A percentile compares a stretch with the other conserved stretches of the same genome.
These are phyloP conservation scores for Apostichopus leukothele DNA, from an alignment of 53 echinoderm and acorn worm genomes.

Conservation along the genomic window DNA sequence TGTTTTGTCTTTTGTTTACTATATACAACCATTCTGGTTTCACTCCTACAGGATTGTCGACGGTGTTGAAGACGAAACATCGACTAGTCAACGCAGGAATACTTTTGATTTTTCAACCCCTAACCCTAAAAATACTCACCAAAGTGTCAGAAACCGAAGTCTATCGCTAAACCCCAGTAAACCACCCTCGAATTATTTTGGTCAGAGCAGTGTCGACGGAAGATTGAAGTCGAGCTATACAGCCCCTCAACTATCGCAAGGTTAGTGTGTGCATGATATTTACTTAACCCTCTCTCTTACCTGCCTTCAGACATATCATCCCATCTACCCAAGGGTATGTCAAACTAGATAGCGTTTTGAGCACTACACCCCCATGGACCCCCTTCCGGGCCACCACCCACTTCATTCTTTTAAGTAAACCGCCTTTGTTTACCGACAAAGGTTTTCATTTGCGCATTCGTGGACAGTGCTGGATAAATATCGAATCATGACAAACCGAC, in stretches of 20 bases:
- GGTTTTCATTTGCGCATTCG: too few relatives aligned
- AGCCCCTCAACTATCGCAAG: conserved; percentile 76
- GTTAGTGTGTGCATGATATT: conserved; percentile 22
- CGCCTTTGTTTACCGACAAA: too few relatives aligned
- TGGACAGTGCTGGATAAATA: too few relatives aligned
- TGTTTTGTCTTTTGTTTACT: too few relatives aligned
- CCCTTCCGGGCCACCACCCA: too few relatives aligned
- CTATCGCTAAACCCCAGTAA: conserved; percentile 70
- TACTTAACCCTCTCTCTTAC: too few relatives aligned
- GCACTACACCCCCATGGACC: too few relatives aligned
- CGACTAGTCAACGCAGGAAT: conserved; percentile 3
- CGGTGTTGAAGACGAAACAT: conserved; percentile 74
- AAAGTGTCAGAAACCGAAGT: conserved; percentile 67
- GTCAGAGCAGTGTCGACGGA: conserved; percentile 50
- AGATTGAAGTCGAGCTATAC: conserved; percentile 75
- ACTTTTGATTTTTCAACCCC: conserved; percentile 26
- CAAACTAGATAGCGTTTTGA: too few relatives aligned
- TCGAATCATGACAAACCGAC: too few relatives aligned
- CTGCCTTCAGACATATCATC: too few relatives aligned
- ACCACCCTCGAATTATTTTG: conserved; percentile 46
- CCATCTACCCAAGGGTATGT: too few relatives aligned
- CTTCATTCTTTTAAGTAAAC: too few relatives aligned
- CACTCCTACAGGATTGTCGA: conserved; percentile 67
- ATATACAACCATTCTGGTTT: background rate
- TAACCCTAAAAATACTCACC: conserved; percentile 22